A percentile compares a stretch with the other conserved stretches of the same genome.
Evolutionary conservation across 23 tunicate species (phyloP).

Genomic region (Styela clava): DNA sequence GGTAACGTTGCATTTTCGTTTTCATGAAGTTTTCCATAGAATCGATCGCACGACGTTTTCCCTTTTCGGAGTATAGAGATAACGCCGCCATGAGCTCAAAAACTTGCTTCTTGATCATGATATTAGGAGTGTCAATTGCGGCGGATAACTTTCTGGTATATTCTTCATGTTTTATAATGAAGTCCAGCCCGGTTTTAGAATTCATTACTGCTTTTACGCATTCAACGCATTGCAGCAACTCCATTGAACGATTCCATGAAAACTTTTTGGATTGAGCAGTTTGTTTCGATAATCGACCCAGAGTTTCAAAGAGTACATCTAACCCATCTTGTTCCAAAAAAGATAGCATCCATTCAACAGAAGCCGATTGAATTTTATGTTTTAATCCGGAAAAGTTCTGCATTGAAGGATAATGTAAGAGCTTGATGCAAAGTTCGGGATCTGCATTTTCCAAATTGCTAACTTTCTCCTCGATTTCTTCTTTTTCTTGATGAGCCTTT

Average conservation of each 20-base stretch:
- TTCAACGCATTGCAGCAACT: slow-evolving; percentile 85
- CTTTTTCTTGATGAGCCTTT: slow-evolving; percentile 71
- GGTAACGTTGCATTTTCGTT: slow-evolving; percentile 64
- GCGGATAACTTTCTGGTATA: slow-evolving; percentile 74
- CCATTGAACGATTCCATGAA: slow-evolving; percentile 75
- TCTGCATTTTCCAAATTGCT: slow-evolving; percentile 87
- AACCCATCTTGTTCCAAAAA: slow-evolving; percentile 94
- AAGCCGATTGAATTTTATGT: slow-evolving; percentile 57
- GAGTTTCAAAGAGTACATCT: slow-evolving; percentile 64
- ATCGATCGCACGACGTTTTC: slow-evolving; percentile 67
- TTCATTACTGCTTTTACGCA: slow-evolving; percentile 96
- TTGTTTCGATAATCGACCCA: slow-evolving; percentile 71
- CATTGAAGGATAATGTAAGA: slow-evolving; percentile 83
- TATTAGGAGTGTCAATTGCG: slow-evolving; percentile 75
- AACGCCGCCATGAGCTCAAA: slow-evolving; percentile 96
- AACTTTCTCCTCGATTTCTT: slow-evolving; percentile 59
- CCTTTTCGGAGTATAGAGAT: slow-evolving; percentile 77
- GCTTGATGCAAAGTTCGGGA: slow-evolving; percentile 90
- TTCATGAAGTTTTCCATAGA: slow-evolving; percentile 89
- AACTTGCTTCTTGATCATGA: slow-evolving; percentile 94
- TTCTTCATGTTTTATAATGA: slow-evolving; percentile 71
- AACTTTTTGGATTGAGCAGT: slow-evolving; percentile 24
- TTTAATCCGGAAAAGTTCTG: slow-evolving; percentile 89
- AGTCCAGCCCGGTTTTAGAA: slow-evolving; percentile 81
- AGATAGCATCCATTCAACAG: slow-evolving; percentile 86